A percentile compares a stretch with the other conserved stretches of the same genome.
These are phyloP conservation scores for Poecile montanus DNA, from an alignment of 2,797 vertebrate species.

Conservation along the genomic window DNA sequence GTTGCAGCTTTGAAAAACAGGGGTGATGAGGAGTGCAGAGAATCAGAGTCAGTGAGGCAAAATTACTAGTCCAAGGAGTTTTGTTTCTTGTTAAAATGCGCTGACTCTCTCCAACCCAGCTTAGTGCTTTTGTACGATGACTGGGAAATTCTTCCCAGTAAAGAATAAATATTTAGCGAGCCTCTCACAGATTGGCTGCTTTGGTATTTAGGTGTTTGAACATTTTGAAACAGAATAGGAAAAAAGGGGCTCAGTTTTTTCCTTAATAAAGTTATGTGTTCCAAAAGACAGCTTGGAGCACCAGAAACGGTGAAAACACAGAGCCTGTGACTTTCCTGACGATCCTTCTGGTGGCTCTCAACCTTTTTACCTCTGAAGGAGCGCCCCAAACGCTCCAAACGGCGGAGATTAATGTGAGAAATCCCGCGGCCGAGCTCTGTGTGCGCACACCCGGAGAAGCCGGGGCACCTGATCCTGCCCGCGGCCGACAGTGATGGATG, in stretches of 20 bases:
- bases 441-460: neutral
- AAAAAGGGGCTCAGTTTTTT: neutral
- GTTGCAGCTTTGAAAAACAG: neutral
- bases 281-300: neutral
- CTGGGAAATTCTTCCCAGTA: neutral
- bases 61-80: neutral
- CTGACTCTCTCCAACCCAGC: neutral
- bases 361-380: neutral
- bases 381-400: neutral
- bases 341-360: neutral
- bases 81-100: neutral
- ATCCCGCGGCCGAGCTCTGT: neutral
- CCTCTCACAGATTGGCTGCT: neutral
- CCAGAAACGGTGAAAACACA: neutral
- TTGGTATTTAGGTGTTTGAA: neutral
- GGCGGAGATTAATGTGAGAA: neutral
- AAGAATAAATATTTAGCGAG: neutral
- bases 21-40: rapidly evolving
- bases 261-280: neutral
- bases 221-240: neutral
- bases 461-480: conserved; percentile 39
- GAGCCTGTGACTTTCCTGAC: neutral
- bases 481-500: conserved; percentile 24
- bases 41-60: neutral
- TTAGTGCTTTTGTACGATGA: neutral